Evolutionary conservation across 2,888 invertebrate genomes (phyloP).

Genomic region (Ceramica pisi): DNA sequence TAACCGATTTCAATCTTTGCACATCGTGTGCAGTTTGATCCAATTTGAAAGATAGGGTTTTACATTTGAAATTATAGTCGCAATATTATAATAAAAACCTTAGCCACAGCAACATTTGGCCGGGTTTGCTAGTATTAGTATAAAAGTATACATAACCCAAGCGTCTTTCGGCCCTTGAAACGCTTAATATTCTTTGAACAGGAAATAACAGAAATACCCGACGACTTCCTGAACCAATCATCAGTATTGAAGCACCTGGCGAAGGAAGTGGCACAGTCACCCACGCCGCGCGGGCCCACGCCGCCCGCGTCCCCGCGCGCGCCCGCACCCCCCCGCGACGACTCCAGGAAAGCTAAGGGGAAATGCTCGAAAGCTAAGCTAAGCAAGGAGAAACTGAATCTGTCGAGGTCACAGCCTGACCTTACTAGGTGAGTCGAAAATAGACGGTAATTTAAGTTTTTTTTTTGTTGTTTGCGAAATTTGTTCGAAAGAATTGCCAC

Average conservation of each 20-base stretch:
- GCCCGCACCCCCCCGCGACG: constrained; percentile 70
- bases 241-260: constrained; percentile 96
- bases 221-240: constrained; percentile 95
- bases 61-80: too few species aligned
- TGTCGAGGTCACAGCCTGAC: constrained; percentile 96
- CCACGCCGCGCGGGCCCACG: constrained; percentile 80
- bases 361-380: constrained; percentile 84
- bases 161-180: too few species aligned
- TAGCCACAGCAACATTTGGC: too few species aligned
- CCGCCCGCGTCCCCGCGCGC: constrained; percentile 82
- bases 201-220: constrained; percentile 96
- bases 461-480: too few species aligned
- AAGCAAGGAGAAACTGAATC: constrained; percentile 91
- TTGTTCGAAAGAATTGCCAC: too few species aligned
- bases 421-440: constrained; percentile 91
- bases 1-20: too few species aligned
- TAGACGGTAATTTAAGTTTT: too few species aligned
- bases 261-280: constrained; percentile 93
- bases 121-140: too few species aligned
- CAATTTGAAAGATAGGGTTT: too few species aligned
- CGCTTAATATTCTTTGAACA: constrained; percentile 7
- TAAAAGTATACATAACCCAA: too few species aligned
- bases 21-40: too few species aligned
- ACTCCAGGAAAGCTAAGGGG: constrained; percentile 77
- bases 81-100: too few species aligned